Base-by-base conservation (phyloP, 1,140 invertebrate genomes). In the Drosophila lacertosa region DNA sequence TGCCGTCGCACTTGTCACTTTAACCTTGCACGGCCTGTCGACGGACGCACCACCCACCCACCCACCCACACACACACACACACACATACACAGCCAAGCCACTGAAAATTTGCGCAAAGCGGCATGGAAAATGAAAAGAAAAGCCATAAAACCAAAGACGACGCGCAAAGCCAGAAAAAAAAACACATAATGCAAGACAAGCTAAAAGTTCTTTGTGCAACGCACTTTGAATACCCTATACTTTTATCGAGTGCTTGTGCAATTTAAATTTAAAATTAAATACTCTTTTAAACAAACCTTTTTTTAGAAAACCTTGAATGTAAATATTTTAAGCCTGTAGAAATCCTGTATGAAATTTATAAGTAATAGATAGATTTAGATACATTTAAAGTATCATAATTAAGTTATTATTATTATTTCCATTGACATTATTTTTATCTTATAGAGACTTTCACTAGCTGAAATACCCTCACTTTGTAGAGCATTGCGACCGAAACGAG, bases 61-160 rank as follows among this genome's bases (percentile, higher is more conserved):
- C 29, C 48, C 32, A 47, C n/a, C 26, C 22, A 20, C 16, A 13
- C 47, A 24, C 22, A 16, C 26, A 24, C 11, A n/a, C n/a, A n/a
- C 40, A n/a, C 55, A 40, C 33, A 24, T 47, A n/a, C n/a, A n/a
- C 13, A 35, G 39, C 26, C 44, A 45, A 62, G 54, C 35, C 50
- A 65, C 55, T 88, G 83, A 78, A 88, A 89, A 88, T 88, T 88
- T 88, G 71, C 67, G 82, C 82, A 88, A 78, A 88, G 83, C 83
- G 67, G 83, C 82, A 77, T 78, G 82, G 77, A 88, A 88, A 88
- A 88, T 82, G 77, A 88, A 88, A 88, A 88, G 82, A 88, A 88
- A 88, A 88, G 82, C 82, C 82, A 88, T 88, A 88, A 88, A 88
- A 88, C 82, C 82, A 82, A 82, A 88, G 82, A 86, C 73, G 82